Evolutionary conservation across 37 sponge, comb jelly and placozoan genomes (phyloP), one percentile per base, ranked within the genome.

Genomic region (Hexactinellida sp.): DNA sequence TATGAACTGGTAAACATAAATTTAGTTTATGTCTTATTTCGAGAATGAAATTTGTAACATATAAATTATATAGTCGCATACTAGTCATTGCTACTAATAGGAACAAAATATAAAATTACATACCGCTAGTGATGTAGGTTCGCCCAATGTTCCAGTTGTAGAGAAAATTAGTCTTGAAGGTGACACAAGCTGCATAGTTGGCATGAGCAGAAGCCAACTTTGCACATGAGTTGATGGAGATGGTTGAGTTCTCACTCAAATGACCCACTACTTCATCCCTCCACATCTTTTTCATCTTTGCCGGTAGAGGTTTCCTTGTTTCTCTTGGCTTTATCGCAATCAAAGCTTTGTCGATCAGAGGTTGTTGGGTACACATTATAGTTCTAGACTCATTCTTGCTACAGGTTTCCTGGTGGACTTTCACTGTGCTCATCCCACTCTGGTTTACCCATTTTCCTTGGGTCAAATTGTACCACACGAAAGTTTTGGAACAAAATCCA

Each of bases 141-240:
- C 76, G 76, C 76, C 76, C 76, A 63, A 63, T 63, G 76, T n/a
- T 63, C 76, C 76, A 63, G 76, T 63, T 63, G 76, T 63, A 63
- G 32, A 63, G 76, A 63, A 23, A 63, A 63, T 63, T 63, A 1
- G 76, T 63, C 13, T 23, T 63, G 3, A 63, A 32, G 76, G 76
- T 63, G 32, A 63, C 25, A 3, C 34, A 7, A 32, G 76, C 76
- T 63, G 76, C 34, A 63, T 63, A 63, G 76, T 63, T 63, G 76
- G 76, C 76, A 63, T 63, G 76, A 63, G 76, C 76, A 23, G 76
- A 63, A 63, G 76, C 76, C 34, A 63, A 63, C 32, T 63, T 63
- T 23, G 76, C 30, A 63, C 52, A 47, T 47, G 52, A 9, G 52
- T 47, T 47, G 52, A 47, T 47, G 52, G 52, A 47, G 16, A 47